Percentiles rank a stretch among this genome's conserved stretches.
Evolutionary conservation across 1,140 invertebrate genomes (phyloP).

Genomic region (Papilio polytes): DNA sequence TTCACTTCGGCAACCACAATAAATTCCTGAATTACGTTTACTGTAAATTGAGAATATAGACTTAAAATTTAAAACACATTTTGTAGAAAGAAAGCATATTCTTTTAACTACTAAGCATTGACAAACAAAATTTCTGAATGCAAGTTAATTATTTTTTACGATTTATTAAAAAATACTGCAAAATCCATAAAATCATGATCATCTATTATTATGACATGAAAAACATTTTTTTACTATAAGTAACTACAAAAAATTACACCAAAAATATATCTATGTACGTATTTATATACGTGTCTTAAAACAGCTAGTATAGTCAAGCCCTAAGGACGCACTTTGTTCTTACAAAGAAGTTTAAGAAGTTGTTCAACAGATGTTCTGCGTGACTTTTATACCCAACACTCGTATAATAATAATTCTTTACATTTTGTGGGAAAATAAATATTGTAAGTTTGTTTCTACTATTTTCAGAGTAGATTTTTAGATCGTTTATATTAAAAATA

Average conservation of each 20-base stretch:
- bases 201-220: too few species aligned
- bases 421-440: constrained; percentile 6
- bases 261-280: constrained; percentile 29
- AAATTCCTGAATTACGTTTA: constrained; percentile 72
- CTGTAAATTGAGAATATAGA: constrained; percentile 50
- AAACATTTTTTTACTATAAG: background rate
- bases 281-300: constrained; percentile 48
- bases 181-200: too few species aligned
- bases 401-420: constrained; percentile 52
- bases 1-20: constrained; percentile 71
- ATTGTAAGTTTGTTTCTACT: background rate
- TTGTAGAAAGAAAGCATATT: background rate
- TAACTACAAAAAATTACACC: background rate
- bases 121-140: too few species aligned
- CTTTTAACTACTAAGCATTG: too few species aligned
- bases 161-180: too few species aligned
- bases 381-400: constrained; percentile 58
- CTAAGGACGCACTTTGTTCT: constrained; percentile 66
- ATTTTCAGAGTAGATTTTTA: background rate
- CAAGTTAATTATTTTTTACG: too few species aligned
- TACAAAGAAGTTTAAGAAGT: constrained; percentile 60
- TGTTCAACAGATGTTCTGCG: constrained; percentile 65
- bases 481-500: background rate
- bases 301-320: constrained; percentile 46
- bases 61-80: constrained; percentile 41